Percentiles rank a stretch among this genome's conserved stretches.
Evolutionary conservation across 1,140 invertebrate genomes (phyloP).

Genomic region (Marisa cornuarietis): DNA sequence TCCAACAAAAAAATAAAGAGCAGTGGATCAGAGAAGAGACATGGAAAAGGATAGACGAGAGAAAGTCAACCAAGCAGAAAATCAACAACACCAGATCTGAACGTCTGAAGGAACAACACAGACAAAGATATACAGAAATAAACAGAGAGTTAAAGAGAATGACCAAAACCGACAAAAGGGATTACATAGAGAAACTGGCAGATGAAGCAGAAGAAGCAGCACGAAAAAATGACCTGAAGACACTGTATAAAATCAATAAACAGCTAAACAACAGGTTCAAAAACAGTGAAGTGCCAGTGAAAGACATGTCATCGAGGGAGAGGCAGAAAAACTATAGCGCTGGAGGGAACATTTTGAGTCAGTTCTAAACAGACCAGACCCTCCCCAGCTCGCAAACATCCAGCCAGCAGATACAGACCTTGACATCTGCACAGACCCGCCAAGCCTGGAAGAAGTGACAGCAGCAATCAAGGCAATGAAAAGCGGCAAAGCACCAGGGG

Average conservation of each 20-base stretch:
- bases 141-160: not conserved
- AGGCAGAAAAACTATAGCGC: not conserved
- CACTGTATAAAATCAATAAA: too few species aligned
- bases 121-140: not conserved
- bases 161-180: not conserved
- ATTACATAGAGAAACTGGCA: not conserved
- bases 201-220: not conserved
- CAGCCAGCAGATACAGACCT: not conserved
- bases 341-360: conserved; percentile 1
- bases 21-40: too few species aligned
- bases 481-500: not conserved
- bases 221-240: too few species aligned
- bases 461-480: not conserved
- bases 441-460: not conserved
- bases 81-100: not conserved
- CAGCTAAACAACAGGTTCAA: too few species aligned
- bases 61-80: not conserved
- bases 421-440: not conserved
- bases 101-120: not conserved
- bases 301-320: not conserved
- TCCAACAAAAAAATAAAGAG: too few species aligned
- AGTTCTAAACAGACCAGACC: not conserved
- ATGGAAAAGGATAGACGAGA: too few species aligned
- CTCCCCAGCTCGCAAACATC: not conserved
- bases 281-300: not conserved